Evolutionary conservation across 2,888 invertebrate genomes (phyloP), one percentile per base, ranked within the genome.

Genomic region (Hesperia comma): DNA sequence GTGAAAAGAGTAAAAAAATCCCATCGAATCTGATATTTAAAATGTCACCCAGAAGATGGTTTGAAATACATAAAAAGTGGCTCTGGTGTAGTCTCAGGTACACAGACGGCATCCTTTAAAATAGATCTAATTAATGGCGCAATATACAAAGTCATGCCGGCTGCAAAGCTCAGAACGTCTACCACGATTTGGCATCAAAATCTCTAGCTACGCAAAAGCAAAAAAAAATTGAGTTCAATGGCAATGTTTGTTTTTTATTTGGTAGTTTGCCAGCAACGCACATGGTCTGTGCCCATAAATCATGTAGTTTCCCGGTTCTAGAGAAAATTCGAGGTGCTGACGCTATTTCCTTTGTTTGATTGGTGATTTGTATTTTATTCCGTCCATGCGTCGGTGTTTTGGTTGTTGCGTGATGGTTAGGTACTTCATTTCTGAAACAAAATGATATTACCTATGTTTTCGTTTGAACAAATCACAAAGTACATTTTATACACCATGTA

Each of bases 241-340:
- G 53, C 58, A 64, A 32, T 58, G 7, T 33, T n/a, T 55, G 37
- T 37, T 55, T 57, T 64, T 56, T 46, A 51, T 51, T 63, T 64
- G 64, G 53, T 32, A 12, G 32, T 0, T 41, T 53, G 58, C 58
- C 64, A 58, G 58, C 51, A 64, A 40, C 58, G 58, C 64, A 64
- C 33, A 64, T 64, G 64, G 58, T 15, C 40, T 33, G 14, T 8
- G 12, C 17, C 26, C 15, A 43, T 37, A 55, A 21, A 33, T 46
- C 17, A 43, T 46, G 33, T 21, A 33, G 55, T 56, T 63, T 63
- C 33, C 63, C 56, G 56, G 55, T 46, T 63, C 33, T 56, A 63
- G 55, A 63, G 63, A 63, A 56, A 60, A 60, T 55, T 62, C 62
- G 62, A 55, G 62, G 41, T 19, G 26, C 56, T 37, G 56, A 63